These are phyloP conservation scores for Dinocampus coccinellae DNA, from an alignment of 2,888 invertebrate species.

Conservation along the genomic window DNA sequence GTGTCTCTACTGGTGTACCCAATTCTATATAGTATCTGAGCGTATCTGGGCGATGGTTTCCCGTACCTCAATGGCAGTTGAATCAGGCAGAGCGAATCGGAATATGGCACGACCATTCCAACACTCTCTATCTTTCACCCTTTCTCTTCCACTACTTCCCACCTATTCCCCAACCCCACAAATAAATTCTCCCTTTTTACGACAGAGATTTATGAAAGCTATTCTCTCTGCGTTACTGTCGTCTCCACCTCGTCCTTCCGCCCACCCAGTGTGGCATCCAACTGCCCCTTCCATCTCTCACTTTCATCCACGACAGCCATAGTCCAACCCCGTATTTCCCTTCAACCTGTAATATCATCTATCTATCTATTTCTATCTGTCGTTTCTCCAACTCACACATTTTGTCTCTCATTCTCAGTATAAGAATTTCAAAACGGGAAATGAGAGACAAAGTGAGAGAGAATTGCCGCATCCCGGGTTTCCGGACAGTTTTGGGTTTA, in stretches of 20 bases:
- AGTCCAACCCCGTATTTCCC: constrained; percentile 32
- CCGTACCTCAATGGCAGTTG: constrained; percentile 57
- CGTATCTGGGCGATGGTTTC: constrained; percentile 47
- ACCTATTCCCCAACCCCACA: constrained; percentile 39
- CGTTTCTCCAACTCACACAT: constrained; percentile 21
- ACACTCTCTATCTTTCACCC: neutral
- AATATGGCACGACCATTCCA: neutral
- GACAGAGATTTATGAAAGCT: constrained; percentile 68
- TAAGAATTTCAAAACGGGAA: constrained; percentile 16
- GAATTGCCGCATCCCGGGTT: constrained; percentile 30
- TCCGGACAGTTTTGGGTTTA: constrained; percentile 58
- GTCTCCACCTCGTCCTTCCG: constrained; percentile 37
- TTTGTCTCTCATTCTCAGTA: constrained; percentile 19
- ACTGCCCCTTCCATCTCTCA: constrained; percentile 25
- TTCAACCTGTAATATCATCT: constrained; percentile 31
- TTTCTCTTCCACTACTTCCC: constrained; percentile 42
- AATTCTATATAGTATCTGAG: neutral
- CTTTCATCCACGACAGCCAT: constrained; percentile 5
- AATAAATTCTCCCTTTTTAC: constrained; percentile 69
- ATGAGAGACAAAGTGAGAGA: neutral
- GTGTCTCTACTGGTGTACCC: neutral
- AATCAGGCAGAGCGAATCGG: constrained; percentile 48
- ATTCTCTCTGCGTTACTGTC: constrained; percentile 54
- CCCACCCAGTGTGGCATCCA: constrained; percentile 36
- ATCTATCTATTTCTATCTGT: constrained; percentile 46